These are phyloP conservation scores for Helogale parvula DNA, from an alignment of 2,113 vertebrate species.

Conservation along the genomic window DNA sequence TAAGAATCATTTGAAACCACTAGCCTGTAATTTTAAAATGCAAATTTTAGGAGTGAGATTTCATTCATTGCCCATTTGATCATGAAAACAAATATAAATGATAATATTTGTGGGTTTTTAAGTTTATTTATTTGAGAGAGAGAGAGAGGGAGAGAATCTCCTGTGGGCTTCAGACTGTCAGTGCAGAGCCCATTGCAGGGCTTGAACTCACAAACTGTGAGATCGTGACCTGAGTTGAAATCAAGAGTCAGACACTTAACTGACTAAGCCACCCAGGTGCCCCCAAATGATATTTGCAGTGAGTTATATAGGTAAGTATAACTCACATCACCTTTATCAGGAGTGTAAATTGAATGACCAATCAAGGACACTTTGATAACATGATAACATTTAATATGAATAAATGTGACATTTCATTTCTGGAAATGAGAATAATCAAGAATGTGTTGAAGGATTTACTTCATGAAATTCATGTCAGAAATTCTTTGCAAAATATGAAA, in stretches of 20 bases:
- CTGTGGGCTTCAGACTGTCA: no score
- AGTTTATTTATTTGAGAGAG: no score
- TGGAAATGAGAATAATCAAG: conserved; percentile 35
- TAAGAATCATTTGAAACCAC: not conserved
- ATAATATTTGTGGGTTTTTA: not conserved
- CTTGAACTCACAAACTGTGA: no score
- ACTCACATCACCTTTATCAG: not conserved
- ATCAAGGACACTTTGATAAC: not conserved
- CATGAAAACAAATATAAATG: not conserved
- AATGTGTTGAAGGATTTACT: conserved; percentile 17
- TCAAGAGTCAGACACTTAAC: no score
- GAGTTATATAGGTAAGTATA: not conserved
- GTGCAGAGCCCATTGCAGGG: no score
- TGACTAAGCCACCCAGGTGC: no score
- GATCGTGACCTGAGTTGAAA: no score
- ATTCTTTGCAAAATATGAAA: conserved; percentile 47
- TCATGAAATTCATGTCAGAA: conserved; percentile 3
- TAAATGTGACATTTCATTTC: conserved; percentile 20
- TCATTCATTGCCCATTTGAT: not conserved
- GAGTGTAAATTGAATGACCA: not conserved
- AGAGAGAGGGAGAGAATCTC: no score
- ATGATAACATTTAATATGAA: not conserved
- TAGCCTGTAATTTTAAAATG: not conserved
- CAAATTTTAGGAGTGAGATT: conserved; percentile 10
- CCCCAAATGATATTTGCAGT: not conserved